Evolutionary conservation across 2,888 invertebrate genomes (phyloP), one percentile per base, ranked within the genome.

Genomic region (Pyrrhia umbra): DNA sequence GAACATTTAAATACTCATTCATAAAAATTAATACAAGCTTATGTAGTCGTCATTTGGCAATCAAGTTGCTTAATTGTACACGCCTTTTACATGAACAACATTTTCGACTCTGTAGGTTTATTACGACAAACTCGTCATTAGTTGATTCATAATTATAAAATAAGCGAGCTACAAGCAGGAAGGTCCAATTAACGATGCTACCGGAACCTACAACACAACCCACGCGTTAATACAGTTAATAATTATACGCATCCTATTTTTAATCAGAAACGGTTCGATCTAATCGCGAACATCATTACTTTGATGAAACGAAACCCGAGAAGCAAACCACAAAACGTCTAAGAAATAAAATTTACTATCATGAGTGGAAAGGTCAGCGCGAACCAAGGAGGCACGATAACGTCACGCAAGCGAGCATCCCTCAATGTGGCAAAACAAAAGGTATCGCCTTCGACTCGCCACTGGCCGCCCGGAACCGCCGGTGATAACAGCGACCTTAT

Each of bases 351-450:
- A 94, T 93, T 92, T 91, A 93, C 84, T 93, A 88, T 92, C 91
- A 79, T 77, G 82, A 89, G 92, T 91, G 88, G 88, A 92, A 90
- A 94, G 94, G 93, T 93, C 93, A 92, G 84, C 90, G 86, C 76
- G 73, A 82, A 82, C 79, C 85, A 86, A 89, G 86, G 84, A 86
- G 86, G 77, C 74, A 81, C 88, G 94, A 94, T 94, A 94, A 92
- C 92, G 93, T 93, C 93, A 93, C 91, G 93, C 92, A 83, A 89
- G 88, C 91, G 88, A 85, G 90, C 90, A 93, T 93, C 93, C 93
- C 92, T 92, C 92, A 90, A 93, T 91, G 93, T 89, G 83, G 89
- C 90, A 86, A 93, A 93, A 94, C 94, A 94, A 94, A 92, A 93
- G 93, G 92, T 91, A 92, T 92, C 90, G 91, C 90, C 91, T 92